Evolutionary conservation across 2,797 vertebrate species (phyloP).

Genomic region (Danio albolineatus): DNA sequence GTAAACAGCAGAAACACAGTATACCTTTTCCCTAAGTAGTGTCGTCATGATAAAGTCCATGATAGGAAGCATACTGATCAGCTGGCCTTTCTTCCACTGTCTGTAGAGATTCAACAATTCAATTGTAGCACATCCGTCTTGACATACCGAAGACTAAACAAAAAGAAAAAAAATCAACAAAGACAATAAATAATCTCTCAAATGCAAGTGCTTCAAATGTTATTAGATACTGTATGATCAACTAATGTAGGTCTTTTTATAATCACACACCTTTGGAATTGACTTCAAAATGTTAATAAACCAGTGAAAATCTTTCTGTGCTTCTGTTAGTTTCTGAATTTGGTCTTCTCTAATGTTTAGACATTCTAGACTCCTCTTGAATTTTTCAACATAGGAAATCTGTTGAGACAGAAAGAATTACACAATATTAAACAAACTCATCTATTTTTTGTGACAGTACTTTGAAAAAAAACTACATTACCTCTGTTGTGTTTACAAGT

Average conservation of each 20-base stretch:
- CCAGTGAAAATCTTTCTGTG: not conserved
- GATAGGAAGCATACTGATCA: slow-evolving; percentile 51
- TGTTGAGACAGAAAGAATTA: not conserved
- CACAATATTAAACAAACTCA: not conserved
- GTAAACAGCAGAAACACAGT: no score
- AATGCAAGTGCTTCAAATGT: not conserved
- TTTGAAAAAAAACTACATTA: no score
- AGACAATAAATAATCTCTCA: not conserved
- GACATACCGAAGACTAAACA: slow-evolving; percentile 35
- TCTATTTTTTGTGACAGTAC: not conserved
- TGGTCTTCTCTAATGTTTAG: not conserved
- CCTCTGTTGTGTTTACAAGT: no score
- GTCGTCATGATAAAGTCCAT: slow-evolving; percentile 60
- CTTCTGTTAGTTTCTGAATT: not conserved
- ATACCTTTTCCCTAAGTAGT: slow-evolving; percentile 36
- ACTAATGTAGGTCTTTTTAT: not conserved
- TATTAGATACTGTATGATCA: not conserved
- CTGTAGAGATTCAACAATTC: slow-evolving; percentile 39
- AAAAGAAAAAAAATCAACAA: not conserved
- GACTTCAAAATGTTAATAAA: slow-evolving; percentile 15
- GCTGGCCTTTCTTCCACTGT: slow-evolving; percentile 58
- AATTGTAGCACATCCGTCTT: not conserved
- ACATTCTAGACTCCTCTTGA: not conserved
- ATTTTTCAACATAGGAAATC: not conserved
- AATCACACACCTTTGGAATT: slow-evolving; percentile 27